A percentile compares a stretch with the other conserved stretches of the same genome.
Evolutionary conservation across 1,140 invertebrate genomes (phyloP).

Genomic region (Cyclargus thomasi): DNA sequence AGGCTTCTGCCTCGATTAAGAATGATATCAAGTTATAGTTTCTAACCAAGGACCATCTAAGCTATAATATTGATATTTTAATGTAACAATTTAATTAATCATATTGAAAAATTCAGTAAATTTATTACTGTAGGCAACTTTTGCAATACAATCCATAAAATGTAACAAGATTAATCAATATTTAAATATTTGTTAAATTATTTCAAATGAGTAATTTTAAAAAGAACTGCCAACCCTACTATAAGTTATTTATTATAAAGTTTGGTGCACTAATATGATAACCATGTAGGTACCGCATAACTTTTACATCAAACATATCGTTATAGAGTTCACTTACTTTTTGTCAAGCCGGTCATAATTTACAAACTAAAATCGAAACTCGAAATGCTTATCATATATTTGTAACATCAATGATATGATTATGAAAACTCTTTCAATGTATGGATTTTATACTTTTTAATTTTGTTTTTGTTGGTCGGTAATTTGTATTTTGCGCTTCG

Average conservation of each 20-base stretch:
- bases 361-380: constrained; percentile 22
- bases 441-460: constrained; percentile 4
- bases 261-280: constrained; percentile 42
- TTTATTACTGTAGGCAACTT: no score
- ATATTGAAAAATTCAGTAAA: no score
- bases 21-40: no score
- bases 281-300: constrained; percentile 41
- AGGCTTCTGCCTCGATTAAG: no score
- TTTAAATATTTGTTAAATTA: no score
- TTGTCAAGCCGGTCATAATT: constrained; percentile 50
- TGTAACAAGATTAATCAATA: no score
- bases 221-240: constrained; percentile 28
- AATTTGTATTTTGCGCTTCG: neutral
- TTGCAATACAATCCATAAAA: no score
- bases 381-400: neutral
- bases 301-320: constrained; percentile 42
- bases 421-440: constrained; percentile 6
- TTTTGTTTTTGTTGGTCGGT: neutral
- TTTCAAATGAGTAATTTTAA: no score
- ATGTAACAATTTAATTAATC: no score
- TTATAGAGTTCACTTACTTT: constrained; percentile 39
- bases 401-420: neutral
- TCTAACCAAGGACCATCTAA: no score
- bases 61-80: no score
- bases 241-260: constrained; percentile 37